Conservation (phyloP, 2,113 vertebrate species). For the Muntiacus muntjak region DNA sequence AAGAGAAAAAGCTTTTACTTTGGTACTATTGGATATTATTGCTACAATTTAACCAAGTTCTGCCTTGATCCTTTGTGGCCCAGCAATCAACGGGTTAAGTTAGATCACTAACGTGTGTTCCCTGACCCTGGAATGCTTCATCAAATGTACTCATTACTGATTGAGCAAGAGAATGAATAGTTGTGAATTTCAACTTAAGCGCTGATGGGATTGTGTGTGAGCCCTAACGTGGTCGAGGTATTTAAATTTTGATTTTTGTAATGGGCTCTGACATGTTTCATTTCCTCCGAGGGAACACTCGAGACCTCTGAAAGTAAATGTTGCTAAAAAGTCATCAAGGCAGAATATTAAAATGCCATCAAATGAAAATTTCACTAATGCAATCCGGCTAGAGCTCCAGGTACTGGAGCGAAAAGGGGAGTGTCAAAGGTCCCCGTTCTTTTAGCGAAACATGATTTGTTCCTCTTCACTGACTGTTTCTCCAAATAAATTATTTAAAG, state of each 20-base stretch:
- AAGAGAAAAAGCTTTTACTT: conserved; percentile 52
- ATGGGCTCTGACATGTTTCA: conserved; percentile 99
- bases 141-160: conserved; percentile 99
- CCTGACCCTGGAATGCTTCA: conserved; percentile 98
- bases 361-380: conserved; percentile 99
- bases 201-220: conserved; percentile 95
- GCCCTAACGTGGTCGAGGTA: conserved; percentile 96
- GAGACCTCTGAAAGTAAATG: conserved; percentile 99
- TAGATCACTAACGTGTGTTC: conserved; percentile 97
- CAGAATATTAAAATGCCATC: conserved; percentile 99
- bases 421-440: conserved; percentile 91
- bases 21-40: conserved; percentile 74
- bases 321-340: conserved; percentile 99
- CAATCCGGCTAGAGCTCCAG: conserved; percentile 95
- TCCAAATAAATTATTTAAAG: conserved; percentile 99
- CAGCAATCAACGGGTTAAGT: conserved; percentile 99
- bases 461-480: conserved; percentile 99
- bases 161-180: conserved; percentile 95
- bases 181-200: conserved; percentile 92
- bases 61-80: conserved; percentile 87
- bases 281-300: conserved; percentile 98
- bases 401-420: conserved; percentile 90
- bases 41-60: conserved; percentile 91
- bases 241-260: conserved; percentile 99
- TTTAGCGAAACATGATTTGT: conserved; percentile 99